Evolutionary conservation across 2,113 vertebrate species (phyloP).

Genomic region (Burhinus bistriatus): DNA sequence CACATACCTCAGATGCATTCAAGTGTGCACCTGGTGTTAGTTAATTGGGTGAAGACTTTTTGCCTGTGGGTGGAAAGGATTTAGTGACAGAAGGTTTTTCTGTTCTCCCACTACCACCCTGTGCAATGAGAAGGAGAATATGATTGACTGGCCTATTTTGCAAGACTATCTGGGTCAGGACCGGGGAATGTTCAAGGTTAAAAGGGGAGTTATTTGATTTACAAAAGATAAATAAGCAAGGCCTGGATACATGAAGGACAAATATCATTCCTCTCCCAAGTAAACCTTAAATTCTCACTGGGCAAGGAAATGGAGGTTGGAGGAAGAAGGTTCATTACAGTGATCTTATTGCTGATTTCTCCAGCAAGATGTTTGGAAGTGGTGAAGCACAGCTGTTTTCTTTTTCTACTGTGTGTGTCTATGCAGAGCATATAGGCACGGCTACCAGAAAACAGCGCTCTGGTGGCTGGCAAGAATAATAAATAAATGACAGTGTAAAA

Average conservation of each 20-base stretch:
- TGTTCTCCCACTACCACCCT: constrained; percentile 33
- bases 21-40: constrained; percentile 73
- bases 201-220: constrained; percentile 47
- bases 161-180: constrained; percentile 49
- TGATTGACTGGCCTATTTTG: constrained; percentile 65
- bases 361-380: background rate
- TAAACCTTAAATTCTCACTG: background rate
- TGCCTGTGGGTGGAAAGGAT: constrained; percentile 71
- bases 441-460: background rate
- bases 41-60: constrained; percentile 76
- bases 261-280: background rate
- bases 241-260: background rate
- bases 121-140: constrained; percentile 49
- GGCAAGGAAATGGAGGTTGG: background rate
- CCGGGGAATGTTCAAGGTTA: constrained; percentile 23
- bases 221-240: constrained; percentile 44
- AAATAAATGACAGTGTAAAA: background rate
- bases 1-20: constrained; percentile 68
- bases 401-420: background rate
- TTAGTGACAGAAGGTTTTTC: constrained; percentile 71
- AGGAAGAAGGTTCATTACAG: background rate
- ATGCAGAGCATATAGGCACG: background rate
- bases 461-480: background rate
- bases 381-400: background rate
- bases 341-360: background rate